Conservation (phyloP, 2,888 invertebrate genomes). For the Cynaeus angustus region DNA sequence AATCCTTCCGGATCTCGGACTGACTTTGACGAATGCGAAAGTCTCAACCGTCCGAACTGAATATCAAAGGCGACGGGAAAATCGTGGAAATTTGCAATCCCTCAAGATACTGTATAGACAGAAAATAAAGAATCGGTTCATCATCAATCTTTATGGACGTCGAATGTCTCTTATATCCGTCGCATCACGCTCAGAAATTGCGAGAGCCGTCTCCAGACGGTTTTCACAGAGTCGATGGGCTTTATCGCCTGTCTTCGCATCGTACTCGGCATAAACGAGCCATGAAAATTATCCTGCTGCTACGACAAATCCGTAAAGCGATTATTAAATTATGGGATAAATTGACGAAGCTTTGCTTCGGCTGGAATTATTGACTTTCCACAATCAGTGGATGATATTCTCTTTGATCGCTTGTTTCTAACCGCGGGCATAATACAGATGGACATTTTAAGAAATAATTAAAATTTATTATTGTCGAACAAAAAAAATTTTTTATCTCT, state of each 20-base stretch:
- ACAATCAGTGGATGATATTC: too few species aligned
- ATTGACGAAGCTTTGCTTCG: neutral
- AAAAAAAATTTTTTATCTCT: too few species aligned
- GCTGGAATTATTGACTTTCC: neutral
- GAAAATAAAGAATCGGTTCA: constrained; percentile 57
- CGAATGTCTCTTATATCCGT: constrained; percentile 56
- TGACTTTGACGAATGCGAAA: constrained; percentile 49
- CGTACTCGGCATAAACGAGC: constrained; percentile 12
- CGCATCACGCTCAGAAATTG: constrained; percentile 46
- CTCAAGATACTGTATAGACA: constrained; percentile 45
- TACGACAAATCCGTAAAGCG: constrained; percentile 4
- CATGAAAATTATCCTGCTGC: constrained; percentile 25
- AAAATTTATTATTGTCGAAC: too few species aligned
- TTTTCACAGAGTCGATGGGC: constrained; percentile 36
- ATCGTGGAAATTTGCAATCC: constrained; percentile 49
- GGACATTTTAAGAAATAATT: too few species aligned
- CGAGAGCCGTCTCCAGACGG: constrained; percentile 41
- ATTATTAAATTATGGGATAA: constrained; percentile 3
- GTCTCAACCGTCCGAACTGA: constrained; percentile 36
- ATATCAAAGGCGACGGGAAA: constrained; percentile 42
- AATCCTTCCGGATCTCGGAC: constrained; percentile 21
- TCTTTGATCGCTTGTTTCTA: too few species aligned
- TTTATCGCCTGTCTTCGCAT: constrained; percentile 37
- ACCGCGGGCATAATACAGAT: too few species aligned
- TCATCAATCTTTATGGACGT: constrained; percentile 59